Conservation (phyloP, 2,888 invertebrate species). For the Plutella xylostella region DNA sequence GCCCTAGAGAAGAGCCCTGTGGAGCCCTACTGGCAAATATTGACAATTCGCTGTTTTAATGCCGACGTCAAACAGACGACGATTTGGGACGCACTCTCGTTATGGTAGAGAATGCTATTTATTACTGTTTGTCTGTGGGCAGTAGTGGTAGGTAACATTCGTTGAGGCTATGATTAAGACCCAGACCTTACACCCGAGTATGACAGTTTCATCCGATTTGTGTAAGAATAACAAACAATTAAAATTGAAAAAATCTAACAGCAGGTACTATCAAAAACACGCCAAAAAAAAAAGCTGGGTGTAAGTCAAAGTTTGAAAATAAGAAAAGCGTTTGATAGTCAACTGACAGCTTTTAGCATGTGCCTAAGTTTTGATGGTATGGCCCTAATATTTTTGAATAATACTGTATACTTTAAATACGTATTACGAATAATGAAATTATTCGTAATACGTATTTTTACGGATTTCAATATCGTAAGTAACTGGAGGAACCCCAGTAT, state of each 20-base stretch:
- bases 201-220: too few relatives aligned
- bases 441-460: not conserved
- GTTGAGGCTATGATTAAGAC: too few relatives aligned
- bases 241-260: too few relatives aligned
- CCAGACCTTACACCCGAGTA: too few relatives aligned
- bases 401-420: not conserved
- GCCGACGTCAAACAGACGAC: conserved; percentile 66
- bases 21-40: conserved; percentile 43
- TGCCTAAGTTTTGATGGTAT: not conserved
- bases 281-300: not conserved
- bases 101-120: too few relatives aligned
- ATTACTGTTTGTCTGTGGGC: too few relatives aligned
- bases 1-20: conserved; percentile 22
- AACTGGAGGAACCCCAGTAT: conserved; percentile 1
- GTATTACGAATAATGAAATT: not conserved
- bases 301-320: not conserved
- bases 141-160: too few relatives aligned
- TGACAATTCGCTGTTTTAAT: conserved; percentile 67
- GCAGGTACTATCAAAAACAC: too few relatives aligned
- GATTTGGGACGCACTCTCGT: not conserved
- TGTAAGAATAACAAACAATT: too few relatives aligned
- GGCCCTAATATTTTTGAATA: not conserved
- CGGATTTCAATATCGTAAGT: conserved; percentile 21
- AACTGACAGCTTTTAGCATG: too few relatives aligned
- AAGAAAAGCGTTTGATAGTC: not conserved